Base-by-base conservation (phyloP, 1,140 invertebrate genomes). In the Temnothorax nylanderi region DNA sequence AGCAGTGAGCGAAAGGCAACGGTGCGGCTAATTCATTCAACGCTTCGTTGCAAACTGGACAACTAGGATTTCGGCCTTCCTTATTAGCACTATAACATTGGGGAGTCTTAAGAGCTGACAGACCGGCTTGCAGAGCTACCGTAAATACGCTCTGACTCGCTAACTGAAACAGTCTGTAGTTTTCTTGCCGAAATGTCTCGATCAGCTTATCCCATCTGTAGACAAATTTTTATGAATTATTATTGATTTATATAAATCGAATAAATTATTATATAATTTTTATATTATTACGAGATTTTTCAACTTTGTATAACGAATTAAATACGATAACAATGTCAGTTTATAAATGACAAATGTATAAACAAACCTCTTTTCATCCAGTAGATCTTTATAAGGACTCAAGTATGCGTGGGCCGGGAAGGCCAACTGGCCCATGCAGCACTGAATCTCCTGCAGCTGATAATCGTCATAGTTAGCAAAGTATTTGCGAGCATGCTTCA, bases 1-100 rank as follows among this genome's bases (percentile, higher is more conserved):
- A 98, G 94, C 98, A 99, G 96, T 99, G 99, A 64, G 99, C 98
- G 95, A 98, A 99, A 58, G 99, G 99, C 91, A 99, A 96, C 77
- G 97, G 96, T 74, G 96, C 96, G 16, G 99, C 99, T 80, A 99
- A 96, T 87, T 97, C 96, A 94, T 99, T 99, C 44, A 99, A 96
- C 90, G 98, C 97, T 87, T 97, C 97, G 92, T 98, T 97, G 95
- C 99, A 99, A 47, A 99, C 98, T 1, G 99, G 99, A 95, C 99
- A 99, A 92, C 98, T 97, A 3, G 98, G 96, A 96, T 98, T 99
- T 90, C 97, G 96, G 49, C 95, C 96, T 87, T 97, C 96, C 84
- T 95, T 95, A 86, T 95, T 96, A 87, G 95, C 96, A 54, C 96
- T 96, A 92, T 98, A 98, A 95, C 97, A 98, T 95, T 98, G 97